Conservation (phyloP, 2,113 vertebrate genomes). For the Choloepus hoffmanni region DNA sequence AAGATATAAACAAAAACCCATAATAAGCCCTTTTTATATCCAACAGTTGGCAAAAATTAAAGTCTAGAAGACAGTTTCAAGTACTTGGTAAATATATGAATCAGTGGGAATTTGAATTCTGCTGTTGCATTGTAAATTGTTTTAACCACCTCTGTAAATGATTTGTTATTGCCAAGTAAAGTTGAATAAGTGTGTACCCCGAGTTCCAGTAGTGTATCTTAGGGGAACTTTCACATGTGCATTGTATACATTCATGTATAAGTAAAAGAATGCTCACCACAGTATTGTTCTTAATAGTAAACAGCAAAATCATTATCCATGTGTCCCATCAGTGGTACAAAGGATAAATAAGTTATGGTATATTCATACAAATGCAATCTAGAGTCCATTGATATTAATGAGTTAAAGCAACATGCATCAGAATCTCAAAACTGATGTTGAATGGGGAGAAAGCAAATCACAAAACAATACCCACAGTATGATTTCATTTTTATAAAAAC, state of each 20-base stretch:
- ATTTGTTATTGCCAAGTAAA: background rate
- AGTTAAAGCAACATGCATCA: background rate
- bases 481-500: slow-evolving; percentile 7
- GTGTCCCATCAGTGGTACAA: background rate
- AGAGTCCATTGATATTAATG: background rate
- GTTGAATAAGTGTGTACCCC: background rate
- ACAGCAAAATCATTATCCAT: background rate
- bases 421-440: background rate
- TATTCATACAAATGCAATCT: background rate
- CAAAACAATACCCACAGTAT: background rate
- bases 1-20: slow-evolving; percentile 23
- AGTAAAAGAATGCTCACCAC: background rate
- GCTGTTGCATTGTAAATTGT: background rate
- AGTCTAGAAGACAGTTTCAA: background rate
- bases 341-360: background rate
- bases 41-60: background rate
- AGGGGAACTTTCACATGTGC: background rate
- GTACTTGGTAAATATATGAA: background rate
- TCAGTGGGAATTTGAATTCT: background rate
- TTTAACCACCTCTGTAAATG: slow-evolving; percentile 8
- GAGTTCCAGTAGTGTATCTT: background rate
- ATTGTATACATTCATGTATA: background rate
- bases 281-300: slow-evolving; percentile 16
- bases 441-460: background rate
- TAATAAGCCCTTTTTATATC: background rate